Percentiles rank a stretch among this genome's conserved stretches.
Conservation (phyloP, 2,797 vertebrate species). For the Enteromius radiatus region DNA sequence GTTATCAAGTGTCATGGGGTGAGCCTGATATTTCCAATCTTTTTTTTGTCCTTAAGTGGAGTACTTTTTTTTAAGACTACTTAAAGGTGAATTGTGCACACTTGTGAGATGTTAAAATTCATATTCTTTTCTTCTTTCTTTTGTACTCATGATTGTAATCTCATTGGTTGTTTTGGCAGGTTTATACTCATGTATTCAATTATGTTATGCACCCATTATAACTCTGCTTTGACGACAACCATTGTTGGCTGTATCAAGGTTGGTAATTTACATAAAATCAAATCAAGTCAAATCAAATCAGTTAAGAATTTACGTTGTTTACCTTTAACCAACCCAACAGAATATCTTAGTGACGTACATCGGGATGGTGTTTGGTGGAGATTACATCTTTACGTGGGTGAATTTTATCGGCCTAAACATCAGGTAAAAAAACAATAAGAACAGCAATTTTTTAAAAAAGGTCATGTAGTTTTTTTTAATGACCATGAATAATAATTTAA, state of each 20-base stretch:
- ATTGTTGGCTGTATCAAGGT: constrained; percentile 99
- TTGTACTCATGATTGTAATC: neutral
- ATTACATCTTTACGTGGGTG: constrained; percentile 98
- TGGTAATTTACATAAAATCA: constrained; percentile 44
- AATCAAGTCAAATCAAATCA: neutral
- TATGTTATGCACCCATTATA: constrained; percentile 95
- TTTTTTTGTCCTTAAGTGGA: neutral
- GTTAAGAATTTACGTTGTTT: neutral
- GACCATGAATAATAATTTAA: neutral
- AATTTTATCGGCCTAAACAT: constrained; percentile 98
- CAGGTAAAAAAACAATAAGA: constrained; percentile 77
- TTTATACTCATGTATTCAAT: constrained; percentile 97
- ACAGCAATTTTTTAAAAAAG: too few species aligned
- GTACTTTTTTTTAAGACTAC: neutral
- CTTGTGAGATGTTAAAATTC: neutral
- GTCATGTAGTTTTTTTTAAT: neutral
- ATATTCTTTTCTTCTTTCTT: neutral
- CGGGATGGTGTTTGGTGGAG: constrained; percentile 97
- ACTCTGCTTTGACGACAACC: constrained; percentile 95
- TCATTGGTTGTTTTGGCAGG: constrained; percentile 68
- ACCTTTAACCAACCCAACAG: constrained; percentile 69
- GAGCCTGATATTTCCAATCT: constrained; percentile 62
- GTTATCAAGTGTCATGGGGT: constrained; percentile 97
- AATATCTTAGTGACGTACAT: constrained; percentile 98
- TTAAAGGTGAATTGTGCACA: neutral